Evolutionary conservation across 2,888 invertebrate species (phyloP).

Genomic region (Idaea aversata): DNA sequence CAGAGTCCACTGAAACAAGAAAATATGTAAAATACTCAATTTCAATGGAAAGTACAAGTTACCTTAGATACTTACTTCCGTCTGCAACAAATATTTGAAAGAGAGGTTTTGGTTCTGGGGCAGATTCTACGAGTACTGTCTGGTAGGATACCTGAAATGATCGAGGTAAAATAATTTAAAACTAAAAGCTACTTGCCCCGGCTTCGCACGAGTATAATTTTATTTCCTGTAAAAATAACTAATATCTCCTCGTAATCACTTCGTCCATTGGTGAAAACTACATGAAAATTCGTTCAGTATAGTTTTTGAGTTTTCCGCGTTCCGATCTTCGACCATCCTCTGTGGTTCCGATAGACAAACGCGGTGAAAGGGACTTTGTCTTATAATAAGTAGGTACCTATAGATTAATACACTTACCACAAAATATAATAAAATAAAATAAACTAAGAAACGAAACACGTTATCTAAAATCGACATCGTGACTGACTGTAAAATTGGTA

Average conservation of each 20-base stretch:
- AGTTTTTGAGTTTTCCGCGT: background rate
- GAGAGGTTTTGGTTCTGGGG: constrained; percentile 3
- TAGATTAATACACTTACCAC: background rate
- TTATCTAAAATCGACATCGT: background rate
- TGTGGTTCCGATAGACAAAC: no score
- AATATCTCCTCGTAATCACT: no score
- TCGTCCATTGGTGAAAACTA: background rate
- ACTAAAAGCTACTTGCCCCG: no score
- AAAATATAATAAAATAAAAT: background rate
- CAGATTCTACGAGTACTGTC: constrained; percentile 5
- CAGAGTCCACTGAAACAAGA: background rate
- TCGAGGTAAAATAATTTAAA: no score
- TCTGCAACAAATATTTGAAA: constrained; percentile 14
- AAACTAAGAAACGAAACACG: background rate
- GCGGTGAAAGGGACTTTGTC: background rate
- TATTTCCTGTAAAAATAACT: no score
- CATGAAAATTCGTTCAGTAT: background rate
- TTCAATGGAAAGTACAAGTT: background rate
- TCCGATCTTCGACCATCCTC: no score
- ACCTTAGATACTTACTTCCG: constrained; percentile 17
- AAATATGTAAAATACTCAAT: background rate
- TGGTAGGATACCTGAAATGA: constrained; percentile 8
- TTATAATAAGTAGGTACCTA: background rate
- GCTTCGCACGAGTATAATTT: no score
- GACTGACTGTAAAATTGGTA: background rate